A percentile compares a stretch with the other conserved stretches of the same genome.
These are phyloP conservation scores for Tenthredo scrophulariae DNA, from an alignment of 2,888 invertebrate genomes.

Conservation along the genomic window DNA sequence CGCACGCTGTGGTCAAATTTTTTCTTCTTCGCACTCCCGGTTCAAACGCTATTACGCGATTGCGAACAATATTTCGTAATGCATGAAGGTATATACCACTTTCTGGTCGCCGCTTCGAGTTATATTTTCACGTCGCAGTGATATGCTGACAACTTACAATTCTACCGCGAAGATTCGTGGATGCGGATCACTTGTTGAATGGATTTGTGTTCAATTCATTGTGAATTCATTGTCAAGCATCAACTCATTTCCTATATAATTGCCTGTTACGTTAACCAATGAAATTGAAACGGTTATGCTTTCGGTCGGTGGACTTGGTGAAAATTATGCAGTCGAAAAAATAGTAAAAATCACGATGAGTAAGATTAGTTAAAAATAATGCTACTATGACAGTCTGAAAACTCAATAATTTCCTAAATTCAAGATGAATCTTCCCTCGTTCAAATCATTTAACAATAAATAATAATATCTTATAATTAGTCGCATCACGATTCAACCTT, in stretches of 20 bases:
- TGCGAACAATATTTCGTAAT: background rate
- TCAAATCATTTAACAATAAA: background rate
- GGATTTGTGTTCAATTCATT: no score
- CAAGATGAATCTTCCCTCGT: background rate
- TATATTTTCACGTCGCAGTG: no score
- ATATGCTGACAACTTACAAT: no score
- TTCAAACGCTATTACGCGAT: background rate
- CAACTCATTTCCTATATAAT: no score
- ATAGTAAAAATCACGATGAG: background rate
- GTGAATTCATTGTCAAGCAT: no score
- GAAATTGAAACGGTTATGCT: background rate
- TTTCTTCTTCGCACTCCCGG: background rate
- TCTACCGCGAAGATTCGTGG: no score
- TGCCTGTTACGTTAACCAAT: background rate
- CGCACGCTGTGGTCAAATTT: background rate
- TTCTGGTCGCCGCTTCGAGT: no score
- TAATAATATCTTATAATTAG: background rate
- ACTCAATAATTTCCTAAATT: background rate
- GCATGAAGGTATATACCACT: no score
- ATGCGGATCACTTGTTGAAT: no score
- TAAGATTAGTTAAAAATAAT: background rate
- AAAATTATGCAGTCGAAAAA: slow-evolving; percentile 13
- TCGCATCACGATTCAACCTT: background rate
- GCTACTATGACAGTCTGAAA: background rate
- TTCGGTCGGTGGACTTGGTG: background rate